Evolutionary conservation across 2,113 vertebrate genomes (phyloP).

Genomic region (Corvus moneduloides): DNA sequence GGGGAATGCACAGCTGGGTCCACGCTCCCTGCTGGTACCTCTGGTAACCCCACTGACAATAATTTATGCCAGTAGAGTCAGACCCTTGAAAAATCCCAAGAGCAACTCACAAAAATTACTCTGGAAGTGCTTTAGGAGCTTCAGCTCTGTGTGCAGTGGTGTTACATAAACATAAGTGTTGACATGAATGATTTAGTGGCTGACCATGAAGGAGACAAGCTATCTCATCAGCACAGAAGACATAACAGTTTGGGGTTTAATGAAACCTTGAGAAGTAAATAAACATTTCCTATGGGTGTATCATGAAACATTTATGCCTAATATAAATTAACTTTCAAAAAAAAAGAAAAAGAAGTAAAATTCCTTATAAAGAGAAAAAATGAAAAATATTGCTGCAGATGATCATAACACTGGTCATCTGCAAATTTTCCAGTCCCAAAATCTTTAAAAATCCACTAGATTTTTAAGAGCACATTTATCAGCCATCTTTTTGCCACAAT

Average conservation of each 20-base stretch:
- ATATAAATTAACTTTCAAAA: background rate
- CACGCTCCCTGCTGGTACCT: background rate
- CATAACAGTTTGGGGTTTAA: background rate
- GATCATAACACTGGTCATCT: background rate
- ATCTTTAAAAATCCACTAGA: background rate
- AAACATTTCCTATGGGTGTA: background rate
- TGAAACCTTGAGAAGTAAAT: constrained; percentile 4
- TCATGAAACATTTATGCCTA: background rate
- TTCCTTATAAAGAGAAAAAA: background rate
- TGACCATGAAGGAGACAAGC: background rate
- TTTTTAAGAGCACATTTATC: background rate
- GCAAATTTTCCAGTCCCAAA: background rate
- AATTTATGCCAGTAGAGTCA: background rate
- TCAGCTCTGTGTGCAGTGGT: background rate
- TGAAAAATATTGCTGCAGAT: background rate
- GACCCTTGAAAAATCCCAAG: background rate
- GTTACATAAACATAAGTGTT: background rate
- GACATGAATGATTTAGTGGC: background rate
- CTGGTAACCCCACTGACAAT: background rate
- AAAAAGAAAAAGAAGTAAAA: background rate
- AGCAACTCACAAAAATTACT: background rate
- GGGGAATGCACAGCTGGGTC: background rate
- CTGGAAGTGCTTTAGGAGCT: background rate
- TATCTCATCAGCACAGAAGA: background rate
- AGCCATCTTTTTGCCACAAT: background rate